Evolutionary conservation across 2,113 vertebrate genomes (phyloP), one percentile per base, ranked within the genome.

Genomic region (Sphyrna mokarran): DNA sequence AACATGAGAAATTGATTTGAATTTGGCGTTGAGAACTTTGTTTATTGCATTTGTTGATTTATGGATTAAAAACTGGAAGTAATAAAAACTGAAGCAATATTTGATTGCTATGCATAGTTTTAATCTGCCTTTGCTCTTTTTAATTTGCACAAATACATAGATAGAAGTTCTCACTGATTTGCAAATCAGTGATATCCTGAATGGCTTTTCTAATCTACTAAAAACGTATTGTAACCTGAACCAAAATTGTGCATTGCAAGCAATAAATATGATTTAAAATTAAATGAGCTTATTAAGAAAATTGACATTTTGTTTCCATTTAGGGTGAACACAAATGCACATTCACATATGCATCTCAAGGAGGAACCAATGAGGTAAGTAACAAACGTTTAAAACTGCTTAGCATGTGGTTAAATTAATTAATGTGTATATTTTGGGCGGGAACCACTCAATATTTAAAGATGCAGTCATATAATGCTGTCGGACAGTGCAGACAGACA

Each of bases 301-400:
- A 48, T 72, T 95, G 37, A 48, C 40, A 43, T 23, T 95, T 54
- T 70, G 40, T 70, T 54, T 54, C 69, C 26, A 54, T 95, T 95
- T 70, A 95, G 94, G 94, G 69, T 54, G 94, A 72, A 48, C 43
- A 95, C 4, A 14, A 26, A 54, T 95, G 94, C 43, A 95, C 69
- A 29, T 95, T 95, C 29, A 95, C 94, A 72, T 95, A 95, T 70
- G 94, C 94, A 70, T 95, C 94, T 48, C 94, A 95, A 76, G 94
- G 94, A 48, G 94, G 94, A 54, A 95, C 94, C 94, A 95, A 95
- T 95, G 94, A 95, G 94, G 94, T 95, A 29, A 95, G 94, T 72
- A 22, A 37, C 43, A 40, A 94, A 26, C 18, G n/a, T 40, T n/a
- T 66, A 61, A 66, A 66, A 66, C 29, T 61, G 89, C 13, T 63